Percentiles rank a stretch among this genome's conserved stretches.
Conservation (phyloP, 2,797 vertebrate species). For the Semaprochilodus insignis region DNA sequence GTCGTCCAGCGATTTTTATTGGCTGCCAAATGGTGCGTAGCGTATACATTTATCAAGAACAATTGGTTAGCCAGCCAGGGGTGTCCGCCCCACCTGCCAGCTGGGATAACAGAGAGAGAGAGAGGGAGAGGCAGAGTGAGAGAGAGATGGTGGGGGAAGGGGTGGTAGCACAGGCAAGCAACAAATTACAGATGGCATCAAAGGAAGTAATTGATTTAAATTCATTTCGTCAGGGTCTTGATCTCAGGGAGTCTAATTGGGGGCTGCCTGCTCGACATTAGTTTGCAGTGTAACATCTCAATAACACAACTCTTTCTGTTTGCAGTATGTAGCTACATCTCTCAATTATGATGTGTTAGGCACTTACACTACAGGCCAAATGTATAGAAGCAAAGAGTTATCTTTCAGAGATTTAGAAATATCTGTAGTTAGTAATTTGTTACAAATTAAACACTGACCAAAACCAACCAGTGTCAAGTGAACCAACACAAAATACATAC, state of each 20-base stretch:
- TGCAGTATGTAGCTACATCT: conserved; percentile 12
- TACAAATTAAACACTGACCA: too few species aligned
- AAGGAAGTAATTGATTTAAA: conserved; percentile 64
- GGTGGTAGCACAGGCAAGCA: conserved; percentile 19
- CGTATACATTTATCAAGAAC: conserved; percentile 82
- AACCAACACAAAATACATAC: too few species aligned
- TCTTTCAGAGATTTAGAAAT: too few species aligned
- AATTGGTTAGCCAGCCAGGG: conserved; percentile 65
- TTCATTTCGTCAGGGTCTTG: conserved; percentile 49
- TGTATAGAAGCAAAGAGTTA: not conserved
- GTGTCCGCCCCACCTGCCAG: conserved; percentile 71
- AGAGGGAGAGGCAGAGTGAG: conserved; percentile 7
- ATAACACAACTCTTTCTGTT: conserved; percentile 35
- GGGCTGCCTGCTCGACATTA: conserved; percentile 58
- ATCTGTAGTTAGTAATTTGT: too few species aligned
- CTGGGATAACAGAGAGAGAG: conserved; percentile 51
- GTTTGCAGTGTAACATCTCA: conserved; percentile 36
- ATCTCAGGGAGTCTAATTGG: conserved; percentile 44
- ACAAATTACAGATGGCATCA: conserved; percentile 67
- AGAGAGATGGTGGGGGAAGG: not conserved
- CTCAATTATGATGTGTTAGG: conserved; percentile 25
- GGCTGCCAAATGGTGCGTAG: conserved; percentile 80
- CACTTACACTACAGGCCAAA: not conserved
- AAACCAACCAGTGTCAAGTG: too few species aligned
- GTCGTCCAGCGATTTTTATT: conserved; percentile 80